Evolutionary conservation across 2,113 vertebrate species (phyloP).

Genomic region (Sander lucioperca): DNA sequence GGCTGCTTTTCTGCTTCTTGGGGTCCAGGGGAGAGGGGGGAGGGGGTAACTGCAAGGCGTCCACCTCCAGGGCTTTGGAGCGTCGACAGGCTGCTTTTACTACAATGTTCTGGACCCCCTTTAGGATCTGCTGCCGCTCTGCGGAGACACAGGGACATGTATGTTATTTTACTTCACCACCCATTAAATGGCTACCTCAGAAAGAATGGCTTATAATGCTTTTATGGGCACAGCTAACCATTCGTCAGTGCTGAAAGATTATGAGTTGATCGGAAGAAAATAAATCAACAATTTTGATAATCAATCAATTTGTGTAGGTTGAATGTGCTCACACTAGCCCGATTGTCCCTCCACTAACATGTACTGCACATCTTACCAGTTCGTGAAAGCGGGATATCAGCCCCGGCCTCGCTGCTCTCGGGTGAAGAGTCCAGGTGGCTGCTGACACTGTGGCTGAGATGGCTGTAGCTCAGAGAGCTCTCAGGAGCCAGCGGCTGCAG

Average conservation of each 20-base stretch:
- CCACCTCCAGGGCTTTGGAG: slow-evolving; percentile 81
- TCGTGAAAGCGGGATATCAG: slow-evolving; percentile 76
- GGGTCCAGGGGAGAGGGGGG: slow-evolving; percentile 80
- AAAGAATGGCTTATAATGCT: not conserved
- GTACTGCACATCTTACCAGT: slow-evolving; percentile 76
- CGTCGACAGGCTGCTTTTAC: slow-evolving; percentile 85
- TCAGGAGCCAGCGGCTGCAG: slow-evolving; percentile 79
- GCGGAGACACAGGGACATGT: not conserved
- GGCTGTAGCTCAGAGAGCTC: slow-evolving; percentile 78
- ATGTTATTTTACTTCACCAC: not conserved
- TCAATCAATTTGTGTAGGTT: not conserved
- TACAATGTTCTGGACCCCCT: slow-evolving; percentile 84
- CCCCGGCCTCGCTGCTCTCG: slow-evolving; percentile 86
- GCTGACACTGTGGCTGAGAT: slow-evolving; percentile 86
- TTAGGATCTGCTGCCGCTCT: slow-evolving; percentile 87
- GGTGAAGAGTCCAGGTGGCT: slow-evolving; percentile 87
- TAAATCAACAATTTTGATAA: not conserved
- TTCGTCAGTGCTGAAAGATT: not conserved
- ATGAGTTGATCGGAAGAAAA: not conserved
- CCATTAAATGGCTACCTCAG: not conserved
- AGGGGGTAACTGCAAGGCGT: slow-evolving; percentile 74
- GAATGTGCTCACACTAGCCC: not conserved
- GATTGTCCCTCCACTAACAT: not conserved
- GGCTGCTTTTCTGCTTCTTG: slow-evolving; percentile 82
- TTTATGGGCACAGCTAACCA: not conserved